phyloP scores from a whole-genome alignment of 2,113 vertebrate species.

The Coryphaenoides rupestris region DNA sequence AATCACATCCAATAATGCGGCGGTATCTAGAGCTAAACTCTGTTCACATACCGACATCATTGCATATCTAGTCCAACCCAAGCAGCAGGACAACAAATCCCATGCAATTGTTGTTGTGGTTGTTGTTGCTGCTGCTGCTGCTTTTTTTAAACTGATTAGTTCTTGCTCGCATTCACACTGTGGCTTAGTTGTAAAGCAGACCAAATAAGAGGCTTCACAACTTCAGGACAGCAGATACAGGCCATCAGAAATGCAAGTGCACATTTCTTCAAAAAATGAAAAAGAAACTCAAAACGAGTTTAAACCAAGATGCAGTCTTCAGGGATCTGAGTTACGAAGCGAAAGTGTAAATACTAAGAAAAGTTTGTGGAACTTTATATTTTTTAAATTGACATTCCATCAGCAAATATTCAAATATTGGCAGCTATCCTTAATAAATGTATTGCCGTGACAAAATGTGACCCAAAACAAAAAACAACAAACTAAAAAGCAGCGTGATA shows the following conservation, averaged over 20 bases:
- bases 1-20: too few species aligned
- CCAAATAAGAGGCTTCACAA: constrained; percentile 13
- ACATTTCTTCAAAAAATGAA: neutral
- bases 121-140: too few species aligned
- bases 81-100: too few species aligned
- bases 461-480: too few species aligned
- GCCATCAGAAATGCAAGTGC: neutral
- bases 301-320: neutral
- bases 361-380: neutral
- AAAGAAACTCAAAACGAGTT: neutral
- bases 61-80: too few species aligned
- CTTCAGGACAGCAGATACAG: neutral
- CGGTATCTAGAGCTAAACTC: too few species aligned
- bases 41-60: too few species aligned
- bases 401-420: neutral
- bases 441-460: too few species aligned
- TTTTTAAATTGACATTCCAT: neutral
- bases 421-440: neutral
- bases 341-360: neutral
- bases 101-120: too few species aligned
- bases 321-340: neutral
- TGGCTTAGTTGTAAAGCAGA: neutral
- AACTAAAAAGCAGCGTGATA: neutral
- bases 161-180: constrained; percentile 10
- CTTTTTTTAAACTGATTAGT: neutral